A percentile compares a stretch with the other conserved stretches of the same genome.
Evolutionary conservation across 2,113 vertebrate genomes (phyloP).

Genomic region (Chroicocephalus ridibundus): DNA sequence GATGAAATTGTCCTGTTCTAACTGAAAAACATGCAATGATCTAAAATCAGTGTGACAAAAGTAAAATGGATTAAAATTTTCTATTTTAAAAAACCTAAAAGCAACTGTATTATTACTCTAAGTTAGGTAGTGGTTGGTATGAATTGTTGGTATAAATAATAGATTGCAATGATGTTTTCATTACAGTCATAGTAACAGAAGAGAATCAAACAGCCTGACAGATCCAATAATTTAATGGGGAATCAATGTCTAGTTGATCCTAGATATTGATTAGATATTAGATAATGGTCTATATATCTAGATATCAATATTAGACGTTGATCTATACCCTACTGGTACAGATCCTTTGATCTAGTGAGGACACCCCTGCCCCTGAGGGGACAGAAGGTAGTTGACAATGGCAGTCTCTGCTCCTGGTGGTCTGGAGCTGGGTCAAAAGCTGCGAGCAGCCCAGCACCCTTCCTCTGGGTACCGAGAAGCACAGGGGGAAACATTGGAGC

Average conservation of each 20-base stretch:
- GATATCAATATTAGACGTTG: too few species aligned
- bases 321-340: too few species aligned
- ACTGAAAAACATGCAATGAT: not conserved
- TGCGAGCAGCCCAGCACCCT: not conserved
- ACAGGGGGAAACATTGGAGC: not conserved
- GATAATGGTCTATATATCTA: too few species aligned
- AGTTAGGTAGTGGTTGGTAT: not conserved
- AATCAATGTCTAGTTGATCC: not conserved
- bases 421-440: not conserved
- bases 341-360: not conserved
- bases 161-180: not conserved
- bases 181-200: not conserved
- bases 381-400: not conserved
- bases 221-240: not conserved
- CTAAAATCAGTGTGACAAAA: not conserved
- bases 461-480: not conserved
- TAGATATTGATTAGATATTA: not conserved
- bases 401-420: not conserved
- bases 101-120: not conserved
- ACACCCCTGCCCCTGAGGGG: not conserved
- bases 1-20: not conserved
- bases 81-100: not conserved
- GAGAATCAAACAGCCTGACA: not conserved
- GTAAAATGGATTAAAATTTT: not conserved
- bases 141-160: not conserved